Evolutionary conservation across 2,113 vertebrate genomes (phyloP).

Genomic region (Misgurnus anguillicaudatus): DNA sequence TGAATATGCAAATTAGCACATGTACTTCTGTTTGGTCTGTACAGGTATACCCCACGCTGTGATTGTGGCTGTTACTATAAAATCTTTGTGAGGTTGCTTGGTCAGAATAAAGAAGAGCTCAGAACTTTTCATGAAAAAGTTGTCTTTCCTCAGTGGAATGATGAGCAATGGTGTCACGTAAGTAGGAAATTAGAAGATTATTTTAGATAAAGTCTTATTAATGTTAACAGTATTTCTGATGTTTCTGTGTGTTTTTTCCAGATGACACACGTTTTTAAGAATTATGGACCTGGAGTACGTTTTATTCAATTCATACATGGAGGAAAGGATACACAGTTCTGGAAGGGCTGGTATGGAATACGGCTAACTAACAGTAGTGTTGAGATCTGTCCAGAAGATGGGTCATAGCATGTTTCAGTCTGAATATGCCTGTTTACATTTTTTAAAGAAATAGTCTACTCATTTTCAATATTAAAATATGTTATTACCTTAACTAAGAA

Average conservation of each 20-base stretch:
- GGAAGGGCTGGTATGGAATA: constrained; percentile 91
- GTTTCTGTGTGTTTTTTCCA: constrained; percentile 57
- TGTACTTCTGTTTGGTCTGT: not conserved
- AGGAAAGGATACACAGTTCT: constrained; percentile 84
- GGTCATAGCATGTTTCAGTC: too few relatives aligned
- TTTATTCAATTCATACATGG: constrained; percentile 83
- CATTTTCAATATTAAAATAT: too few relatives aligned
- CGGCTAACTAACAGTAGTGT: constrained; percentile 89
- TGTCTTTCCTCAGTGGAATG: constrained; percentile 70
- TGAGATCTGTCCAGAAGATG: constrained; percentile 67
- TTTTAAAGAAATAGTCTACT: too few relatives aligned
- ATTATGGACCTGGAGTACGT: constrained; percentile 86
- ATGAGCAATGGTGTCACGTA: constrained; percentile 69
- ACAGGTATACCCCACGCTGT: constrained; percentile 71
- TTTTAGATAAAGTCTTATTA: not conserved
- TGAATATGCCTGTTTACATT: too few relatives aligned
- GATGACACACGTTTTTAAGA: constrained; percentile 83
- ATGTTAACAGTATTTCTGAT: not conserved
- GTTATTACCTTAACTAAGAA: too few relatives aligned
- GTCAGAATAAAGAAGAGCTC: constrained; percentile 50
- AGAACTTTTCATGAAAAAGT: constrained; percentile 41
- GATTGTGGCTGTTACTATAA: constrained; percentile 70
- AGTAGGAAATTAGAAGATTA: not conserved
- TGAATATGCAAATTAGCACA: not conserved
- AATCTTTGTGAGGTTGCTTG: constrained; percentile 68